These are phyloP conservation scores for Sylvilagus floridanus DNA, from an alignment of 2,797 vertebrate genomes.

Conservation along the genomic window DNA sequence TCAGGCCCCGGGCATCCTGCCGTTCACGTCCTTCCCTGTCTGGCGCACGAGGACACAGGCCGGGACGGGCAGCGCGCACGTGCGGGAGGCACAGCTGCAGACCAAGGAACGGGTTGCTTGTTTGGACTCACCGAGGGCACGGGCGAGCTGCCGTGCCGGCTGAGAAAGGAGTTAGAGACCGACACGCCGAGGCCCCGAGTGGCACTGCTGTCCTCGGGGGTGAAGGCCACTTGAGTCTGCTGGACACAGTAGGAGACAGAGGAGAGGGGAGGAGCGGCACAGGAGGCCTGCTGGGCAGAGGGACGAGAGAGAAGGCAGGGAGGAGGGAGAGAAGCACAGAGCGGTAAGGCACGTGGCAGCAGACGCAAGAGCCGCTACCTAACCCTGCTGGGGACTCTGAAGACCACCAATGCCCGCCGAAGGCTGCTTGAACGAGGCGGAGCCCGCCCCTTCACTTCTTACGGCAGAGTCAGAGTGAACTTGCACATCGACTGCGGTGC, in stretches of 20 bases:
- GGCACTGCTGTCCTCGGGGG: slow-evolving; percentile 94
- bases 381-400: neutral
- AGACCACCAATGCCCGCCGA: no score
- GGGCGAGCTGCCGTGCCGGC: slow-evolving; percentile 95
- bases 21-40: neutral
- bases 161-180: slow-evolving; percentile 99
- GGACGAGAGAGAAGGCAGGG: slow-evolving; percentile 69
- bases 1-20: neutral
- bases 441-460: neutral
- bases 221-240: slow-evolving; percentile 94
- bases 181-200: slow-evolving; percentile 97
- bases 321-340: slow-evolving; percentile 86
- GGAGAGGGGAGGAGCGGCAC: slow-evolving; percentile 95
- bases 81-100: neutral
- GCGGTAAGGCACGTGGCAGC: slow-evolving; percentile 65
- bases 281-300: slow-evolving; percentile 93
- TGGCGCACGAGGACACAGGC: slow-evolving; percentile 59
- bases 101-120: neutral
- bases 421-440: rapidly evolving
- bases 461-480: rapidly evolving
- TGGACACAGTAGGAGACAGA: slow-evolving; percentile 98
- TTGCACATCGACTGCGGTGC: rapidly evolving
- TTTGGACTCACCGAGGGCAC: slow-evolving; percentile 94
- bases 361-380: neutral
- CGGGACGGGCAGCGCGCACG: rapidly evolving